Evolutionary conservation across 2,113 vertebrate genomes (phyloP).

Genomic region (Paedocypris sp.): DNA sequence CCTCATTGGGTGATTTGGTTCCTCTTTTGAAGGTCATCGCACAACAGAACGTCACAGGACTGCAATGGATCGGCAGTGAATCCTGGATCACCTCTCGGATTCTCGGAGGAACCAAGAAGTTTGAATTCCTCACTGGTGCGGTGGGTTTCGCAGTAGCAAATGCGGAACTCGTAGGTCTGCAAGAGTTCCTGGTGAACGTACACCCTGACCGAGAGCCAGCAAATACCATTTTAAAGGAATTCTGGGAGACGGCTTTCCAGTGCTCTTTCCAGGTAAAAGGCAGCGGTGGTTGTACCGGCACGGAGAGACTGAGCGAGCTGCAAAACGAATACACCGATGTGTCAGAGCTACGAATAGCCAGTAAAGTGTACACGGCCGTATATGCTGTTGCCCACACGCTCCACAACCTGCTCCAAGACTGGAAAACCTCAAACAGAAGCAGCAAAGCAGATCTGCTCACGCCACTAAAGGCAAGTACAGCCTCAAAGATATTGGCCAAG

Average conservation of each 20-base stretch:
- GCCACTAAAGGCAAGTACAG: constrained; percentile 13
- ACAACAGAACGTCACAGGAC: constrained; percentile 53
- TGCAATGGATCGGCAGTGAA: constrained; percentile 64
- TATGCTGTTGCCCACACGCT: constrained; percentile 38
- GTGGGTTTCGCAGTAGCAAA: constrained; percentile 32
- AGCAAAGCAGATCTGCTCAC: not conserved
- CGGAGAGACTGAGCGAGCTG: constrained; percentile 27
- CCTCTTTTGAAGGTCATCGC: constrained; percentile 52
- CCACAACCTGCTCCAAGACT: constrained; percentile 24
- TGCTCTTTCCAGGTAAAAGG: constrained; percentile 24
- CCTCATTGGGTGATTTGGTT: constrained; percentile 50
- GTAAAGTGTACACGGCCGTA: constrained; percentile 40
- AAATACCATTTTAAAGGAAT: constrained; percentile 30
- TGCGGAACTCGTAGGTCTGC: constrained; percentile 19
- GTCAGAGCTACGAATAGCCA: constrained; percentile 31
- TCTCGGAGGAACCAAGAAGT: constrained; percentile 2
- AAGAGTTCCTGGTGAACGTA: constrained; percentile 28
- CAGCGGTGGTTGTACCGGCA: constrained; percentile 23
- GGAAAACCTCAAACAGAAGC: not conserved
- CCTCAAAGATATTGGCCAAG: not conserved
- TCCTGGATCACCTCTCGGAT: constrained; percentile 58
- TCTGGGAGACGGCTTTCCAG: constrained; percentile 40
- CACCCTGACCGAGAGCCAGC: constrained; percentile 18
- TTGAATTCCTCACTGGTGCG: constrained; percentile 25
- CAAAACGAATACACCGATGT: constrained; percentile 40